Evolutionary conservation across 1,140 invertebrate species (phyloP).

Genomic region (Drosophila pallidifrons): DNA sequence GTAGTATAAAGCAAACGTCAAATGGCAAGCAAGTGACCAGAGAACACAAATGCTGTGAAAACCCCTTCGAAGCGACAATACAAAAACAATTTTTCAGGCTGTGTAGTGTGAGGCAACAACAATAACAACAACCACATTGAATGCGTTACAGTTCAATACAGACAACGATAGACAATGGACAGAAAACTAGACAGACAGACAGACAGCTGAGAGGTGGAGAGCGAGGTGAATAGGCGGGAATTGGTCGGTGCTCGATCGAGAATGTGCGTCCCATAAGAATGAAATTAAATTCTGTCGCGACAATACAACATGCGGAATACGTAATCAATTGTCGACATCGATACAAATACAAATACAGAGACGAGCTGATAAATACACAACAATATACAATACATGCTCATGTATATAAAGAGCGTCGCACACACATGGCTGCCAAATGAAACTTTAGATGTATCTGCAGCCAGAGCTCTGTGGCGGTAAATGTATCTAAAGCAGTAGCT

Average conservation of each 20-base stretch:
- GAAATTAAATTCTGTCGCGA: conserved; percentile 82
- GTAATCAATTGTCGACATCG: conserved; percentile 75
- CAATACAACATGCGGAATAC: conserved; percentile 76
- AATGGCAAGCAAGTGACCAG: conserved; percentile 64
- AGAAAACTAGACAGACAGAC: not conserved
- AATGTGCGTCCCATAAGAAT: conserved; percentile 66
- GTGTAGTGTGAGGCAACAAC: conserved; percentile 25
- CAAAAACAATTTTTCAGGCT: conserved; percentile 26
- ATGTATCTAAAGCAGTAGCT: not conserved
- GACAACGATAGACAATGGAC: conserved; percentile 1
- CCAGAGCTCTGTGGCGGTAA: not conserved
- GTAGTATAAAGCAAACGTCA: conserved; percentile 32
- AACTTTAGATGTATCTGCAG: conserved; percentile 10
- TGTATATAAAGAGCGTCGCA: not conserved
- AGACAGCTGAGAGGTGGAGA: conserved; percentile 28
- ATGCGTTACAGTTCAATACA: conserved; percentile 78
- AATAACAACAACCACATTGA: conserved; percentile 37
- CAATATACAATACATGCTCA: conserved; percentile 15
- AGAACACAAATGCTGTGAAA: conserved; percentile 60
- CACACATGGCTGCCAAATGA: not conserved
- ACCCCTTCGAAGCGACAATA: conserved; percentile 26
- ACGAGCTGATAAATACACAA: conserved; percentile 12
- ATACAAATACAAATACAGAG: conserved; percentile 42
- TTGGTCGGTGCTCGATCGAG: conserved; percentile 58
- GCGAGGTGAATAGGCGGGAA: conserved; percentile 34